Evolutionary conservation across 2,888 invertebrate species (phyloP), one percentile per base, ranked within the genome.

Genomic region (Nebria salina): DNA sequence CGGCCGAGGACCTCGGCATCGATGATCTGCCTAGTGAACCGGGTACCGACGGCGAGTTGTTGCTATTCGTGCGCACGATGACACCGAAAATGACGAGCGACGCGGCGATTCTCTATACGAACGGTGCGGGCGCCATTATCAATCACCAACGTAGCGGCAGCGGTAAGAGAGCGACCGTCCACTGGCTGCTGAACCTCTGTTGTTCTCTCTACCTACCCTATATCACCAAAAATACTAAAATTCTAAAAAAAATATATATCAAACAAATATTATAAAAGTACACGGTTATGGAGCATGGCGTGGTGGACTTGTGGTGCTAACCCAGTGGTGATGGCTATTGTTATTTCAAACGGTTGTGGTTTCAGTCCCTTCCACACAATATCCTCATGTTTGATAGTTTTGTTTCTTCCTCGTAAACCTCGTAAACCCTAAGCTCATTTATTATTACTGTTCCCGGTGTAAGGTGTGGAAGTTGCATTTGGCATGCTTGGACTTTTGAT

Each of bases 71-170:
- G 76, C 87, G 91, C 84, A 89, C 90, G 75, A 90, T 91, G 87
- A 90, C 90, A 82, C 87, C 88, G 64, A 89, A 88, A 84, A 90
- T 90, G 64, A 89, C 90, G 83, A 91, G 91, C 86, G 90, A 91
- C 83, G 91, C 91, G n/a, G 89, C 89, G 82, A 89, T 90, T 65
- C 87, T 91, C 75, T 90, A 89, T 86, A 90, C 87, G 25, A 84
- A 86, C 20, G 83, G 73, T 41, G 73, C 43, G 3, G 43, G 73
- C 73, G 73, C 73, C 15, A 54, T 54, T 54, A 15, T 73, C 43
- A 73, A 73, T 73, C 76, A 76, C 65, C 76, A 66, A 8, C 76
- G 76, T 34, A n/a, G 76, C 41, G 66, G 73, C 15, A 76, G 81
- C 76, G 81, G 81, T 81, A 81, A 81, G 81, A 41, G 54, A 8